Evolutionary conservation across 2,113 vertebrate species (phyloP), one percentile per base, ranked within the genome.

Genomic region (Perccottus glenii): DNA sequence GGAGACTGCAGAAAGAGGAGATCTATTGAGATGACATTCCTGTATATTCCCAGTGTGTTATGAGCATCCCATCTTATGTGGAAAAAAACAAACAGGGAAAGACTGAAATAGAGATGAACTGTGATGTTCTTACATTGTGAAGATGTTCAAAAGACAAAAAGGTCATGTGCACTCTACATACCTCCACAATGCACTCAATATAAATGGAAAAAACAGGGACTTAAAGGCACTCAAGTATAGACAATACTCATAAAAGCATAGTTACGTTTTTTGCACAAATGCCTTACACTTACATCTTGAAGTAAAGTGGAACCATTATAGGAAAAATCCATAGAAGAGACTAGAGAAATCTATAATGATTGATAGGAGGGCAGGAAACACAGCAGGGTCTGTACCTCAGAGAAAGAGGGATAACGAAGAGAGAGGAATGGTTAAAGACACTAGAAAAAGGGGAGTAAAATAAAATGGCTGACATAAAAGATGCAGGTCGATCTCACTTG

Each of bases 401-500:
- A 38, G 40, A 52, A 49, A 16, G n/a, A 9, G 6, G 51, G 73
- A 11, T 51, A 14, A 38, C 42, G 11, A 5, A 11, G 44, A 38
- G 33, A 12, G 11, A 12, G n/a, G 14, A 15, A 6, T 3, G 9
- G 14, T 32, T n/a, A 43, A 63, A 60, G 19, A 43, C 48, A 16
- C 4, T 53, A 16, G 6, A 11, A 48, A 56, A 32, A 27, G 10
- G 11, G 3, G 47, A 50, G 32, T 65, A 49, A 11, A 66, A 57
- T 16, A 64, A 35, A 62, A 0, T 11, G 36, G 53, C 9, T 65
- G 45, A 51, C 11, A 73, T 60, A 42, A 75, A 52, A 67, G 52
- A 19, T 33, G 35, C 66, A 65, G 60, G 67, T 73, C 27, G 35
- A 48, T 42, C 57, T 58, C 38, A 48, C 42, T 27, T 76, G 70